phyloP scores from a whole-genome alignment of 2,113 vertebrate genomes.

The Silurus asotus region DNA sequence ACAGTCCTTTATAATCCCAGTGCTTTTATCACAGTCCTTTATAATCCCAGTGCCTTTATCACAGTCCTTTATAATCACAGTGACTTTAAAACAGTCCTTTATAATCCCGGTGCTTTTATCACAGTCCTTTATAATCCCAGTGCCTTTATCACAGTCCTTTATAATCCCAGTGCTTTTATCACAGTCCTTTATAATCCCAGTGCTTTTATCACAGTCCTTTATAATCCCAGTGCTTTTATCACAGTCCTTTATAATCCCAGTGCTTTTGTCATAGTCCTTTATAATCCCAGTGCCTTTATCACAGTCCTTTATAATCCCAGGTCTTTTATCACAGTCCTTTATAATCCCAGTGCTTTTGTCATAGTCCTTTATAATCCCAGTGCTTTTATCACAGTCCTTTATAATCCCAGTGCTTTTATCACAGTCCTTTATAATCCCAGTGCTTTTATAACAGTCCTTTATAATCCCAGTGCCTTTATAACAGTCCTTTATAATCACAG shows the following conservation, averaged over 20 bases:
- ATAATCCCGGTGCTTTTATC: neutral
- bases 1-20: neutral
- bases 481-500: neutral
- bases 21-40: neutral
- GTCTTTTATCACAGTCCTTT: neutral
- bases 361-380: neutral
- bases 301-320: too few species aligned
- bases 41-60: too few species aligned
- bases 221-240: neutral
- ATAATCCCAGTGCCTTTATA: too few species aligned
- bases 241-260: too few species aligned
- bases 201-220: neutral
- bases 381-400: neutral
- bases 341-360: too few species aligned
- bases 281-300: too few species aligned
- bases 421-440: neutral
- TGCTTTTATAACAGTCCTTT: neutral
- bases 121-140: neutral
- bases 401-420: neutral
- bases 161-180: neutral
- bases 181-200: neutral
- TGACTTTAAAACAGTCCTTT: neutral
- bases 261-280: too few species aligned
- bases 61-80: neutral
- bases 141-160: neutral